Conservation (phyloP, 2,797 vertebrate species). For the Enteromius treurensis region DNA sequence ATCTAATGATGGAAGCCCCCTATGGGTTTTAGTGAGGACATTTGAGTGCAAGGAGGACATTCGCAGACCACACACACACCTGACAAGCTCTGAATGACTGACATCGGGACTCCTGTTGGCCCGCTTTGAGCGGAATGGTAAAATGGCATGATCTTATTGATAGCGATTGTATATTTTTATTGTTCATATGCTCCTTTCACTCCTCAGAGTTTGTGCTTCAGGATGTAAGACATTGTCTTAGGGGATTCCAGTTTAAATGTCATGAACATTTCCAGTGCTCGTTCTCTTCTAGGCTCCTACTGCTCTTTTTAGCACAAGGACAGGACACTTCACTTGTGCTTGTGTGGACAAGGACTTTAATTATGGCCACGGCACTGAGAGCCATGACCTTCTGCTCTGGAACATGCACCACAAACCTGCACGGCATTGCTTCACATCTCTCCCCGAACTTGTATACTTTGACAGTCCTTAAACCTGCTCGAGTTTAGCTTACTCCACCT, state of each 20-base stretch:
- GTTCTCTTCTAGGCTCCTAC: background rate
- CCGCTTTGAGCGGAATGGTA: background rate
- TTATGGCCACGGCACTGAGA: slow-evolving; percentile 33
- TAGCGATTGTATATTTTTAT: slow-evolving; percentile 43
- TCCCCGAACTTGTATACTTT: background rate
- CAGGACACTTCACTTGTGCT: slow-evolving; percentile 42
- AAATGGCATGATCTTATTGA: slow-evolving; percentile 37
- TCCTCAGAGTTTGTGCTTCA: slow-evolving; percentile 41
- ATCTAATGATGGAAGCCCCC: slow-evolving; percentile 43
- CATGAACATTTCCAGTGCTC: slow-evolving; percentile 37
- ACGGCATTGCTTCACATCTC: slow-evolving; percentile 25
- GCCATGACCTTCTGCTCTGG: slow-evolving; percentile 37
- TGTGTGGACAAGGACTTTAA: slow-evolving; percentile 41
- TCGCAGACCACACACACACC: slow-evolving; percentile 21
- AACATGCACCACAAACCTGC: slow-evolving; percentile 25
- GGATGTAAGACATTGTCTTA: slow-evolving; percentile 44
- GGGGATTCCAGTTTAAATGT: slow-evolving; percentile 54
- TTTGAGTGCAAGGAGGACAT: slow-evolving; percentile 14
- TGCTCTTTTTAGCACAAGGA: slow-evolving; percentile 41
- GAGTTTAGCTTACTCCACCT: slow-evolving; percentile 24
- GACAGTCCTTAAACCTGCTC: slow-evolving; percentile 6
- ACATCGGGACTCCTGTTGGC: slow-evolving; percentile 6
- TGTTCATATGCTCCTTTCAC: slow-evolving; percentile 42
- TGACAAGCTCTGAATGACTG: slow-evolving; percentile 26
- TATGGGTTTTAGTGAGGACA: slow-evolving; percentile 34